Conservation (phyloP, 2,113 vertebrate species). For the Piprites chloris region DNA sequence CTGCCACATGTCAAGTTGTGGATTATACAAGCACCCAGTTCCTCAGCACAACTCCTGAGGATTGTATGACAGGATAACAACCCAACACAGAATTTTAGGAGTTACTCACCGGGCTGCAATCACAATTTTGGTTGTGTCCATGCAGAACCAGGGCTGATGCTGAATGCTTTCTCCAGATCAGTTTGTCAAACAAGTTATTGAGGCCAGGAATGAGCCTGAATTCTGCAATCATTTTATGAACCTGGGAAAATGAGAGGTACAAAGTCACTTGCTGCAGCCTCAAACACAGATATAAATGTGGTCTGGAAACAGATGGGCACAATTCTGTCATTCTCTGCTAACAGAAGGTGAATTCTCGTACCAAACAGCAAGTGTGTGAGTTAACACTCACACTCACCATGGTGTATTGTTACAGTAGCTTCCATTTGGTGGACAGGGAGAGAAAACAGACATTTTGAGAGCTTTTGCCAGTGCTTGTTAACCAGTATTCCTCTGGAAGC, state of each 20-base stretch:
- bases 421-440: neutral
- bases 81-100: neutral
- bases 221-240: slow-evolving; percentile 97
- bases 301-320: neutral
- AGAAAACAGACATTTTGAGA: neutral
- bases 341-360: neutral
- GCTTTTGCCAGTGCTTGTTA: neutral
- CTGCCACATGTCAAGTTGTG: neutral
- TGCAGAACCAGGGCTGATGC: slow-evolving; percentile 89
- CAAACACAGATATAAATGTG: accelerated
- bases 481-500: neutral
- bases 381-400: neutral
- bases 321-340: neutral
- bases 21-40: neutral
- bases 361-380: neutral
- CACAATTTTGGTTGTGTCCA: slow-evolving; percentile 97
- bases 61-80: neutral
- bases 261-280: neutral
- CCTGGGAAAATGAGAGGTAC: slow-evolving; percentile 71
- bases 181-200: slow-evolving; percentile 97
- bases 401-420: neutral
- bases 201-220: slow-evolving; percentile 95
- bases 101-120: slow-evolving; percentile 92
- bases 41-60: neutral
- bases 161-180: slow-evolving; percentile 97